These are phyloP conservation scores for Enteromius radiatus DNA, from an alignment of 2,797 vertebrate genomes.

Conservation along the genomic window DNA sequence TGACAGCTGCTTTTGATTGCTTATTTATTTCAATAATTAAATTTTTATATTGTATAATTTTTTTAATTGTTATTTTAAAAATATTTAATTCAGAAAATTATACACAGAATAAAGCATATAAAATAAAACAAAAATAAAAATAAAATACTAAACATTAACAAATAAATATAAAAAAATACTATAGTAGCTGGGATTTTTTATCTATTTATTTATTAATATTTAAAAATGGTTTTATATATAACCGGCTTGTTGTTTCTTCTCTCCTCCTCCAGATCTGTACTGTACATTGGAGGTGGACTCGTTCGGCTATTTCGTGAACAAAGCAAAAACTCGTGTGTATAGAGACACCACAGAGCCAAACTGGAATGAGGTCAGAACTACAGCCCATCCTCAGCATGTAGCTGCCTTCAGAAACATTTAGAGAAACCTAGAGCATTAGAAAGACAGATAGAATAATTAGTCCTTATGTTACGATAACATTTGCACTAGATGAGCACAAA, in stretches of 20 bases:
- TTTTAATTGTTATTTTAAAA: not conserved
- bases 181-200: not conserved
- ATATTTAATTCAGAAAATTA: not conserved
- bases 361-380: constrained; percentile 91
- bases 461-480: not conserved
- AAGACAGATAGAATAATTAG: not conserved
- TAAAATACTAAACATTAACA: not conserved
- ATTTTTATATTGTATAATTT: not conserved
- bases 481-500: not conserved
- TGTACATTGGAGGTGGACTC: constrained; percentile 97
- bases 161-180: not conserved
- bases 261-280: constrained; percentile 85
- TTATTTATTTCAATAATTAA: not conserved
- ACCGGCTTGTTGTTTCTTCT: not conserved
- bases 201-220: not conserved
- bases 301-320: constrained; percentile 97
- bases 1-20: not conserved
- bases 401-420: not conserved
- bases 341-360: constrained; percentile 95
- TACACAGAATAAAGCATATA: not conserved
- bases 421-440: not conserved
- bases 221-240: not conserved
- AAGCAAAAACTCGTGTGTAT: constrained; percentile 97
- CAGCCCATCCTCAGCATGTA: not conserved
- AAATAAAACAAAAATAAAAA: too few species aligned